Evolutionary conservation across 2,113 vertebrate species (phyloP).

Genomic region (Elephas maximus): DNA sequence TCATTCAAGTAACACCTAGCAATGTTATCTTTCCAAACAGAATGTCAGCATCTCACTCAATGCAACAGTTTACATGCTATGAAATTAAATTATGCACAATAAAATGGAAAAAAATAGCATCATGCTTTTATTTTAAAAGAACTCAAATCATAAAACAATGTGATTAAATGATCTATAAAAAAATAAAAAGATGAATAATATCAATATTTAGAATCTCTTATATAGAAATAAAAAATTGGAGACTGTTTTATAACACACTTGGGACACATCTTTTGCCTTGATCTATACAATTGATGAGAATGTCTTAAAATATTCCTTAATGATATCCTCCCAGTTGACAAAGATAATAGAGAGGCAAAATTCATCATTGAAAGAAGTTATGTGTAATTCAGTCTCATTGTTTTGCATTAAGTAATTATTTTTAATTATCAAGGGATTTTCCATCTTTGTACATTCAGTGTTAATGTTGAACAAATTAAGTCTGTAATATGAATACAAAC

Average conservation of each 20-base stretch:
- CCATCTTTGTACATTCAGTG: not conserved
- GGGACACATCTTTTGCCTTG: not conserved
- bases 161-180: conserved; percentile 24
- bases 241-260: not conserved
- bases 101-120: not conserved
- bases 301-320: not conserved
- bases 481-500: not conserved
- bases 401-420: not conserved
- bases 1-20: conserved; percentile 29
- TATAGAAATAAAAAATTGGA: not conserved
- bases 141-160: not conserved
- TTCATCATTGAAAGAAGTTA: not conserved
- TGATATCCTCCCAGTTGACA: not conserved
- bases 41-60: conserved; percentile 58
- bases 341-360: not conserved
- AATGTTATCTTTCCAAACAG: conserved; percentile 45
- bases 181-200: conserved; percentile 2
- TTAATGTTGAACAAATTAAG: not conserved
- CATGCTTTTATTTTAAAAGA: not conserved
- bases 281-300: not conserved
- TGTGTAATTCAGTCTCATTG: not conserved
- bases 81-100: conserved; percentile 13
- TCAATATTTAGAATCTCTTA: not conserved
- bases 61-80: not conserved
- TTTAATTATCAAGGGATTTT: not conserved